phyloP scores from a whole-genome alignment of 2,113 vertebrate genomes.

The Blennius ocellaris region DNA sequence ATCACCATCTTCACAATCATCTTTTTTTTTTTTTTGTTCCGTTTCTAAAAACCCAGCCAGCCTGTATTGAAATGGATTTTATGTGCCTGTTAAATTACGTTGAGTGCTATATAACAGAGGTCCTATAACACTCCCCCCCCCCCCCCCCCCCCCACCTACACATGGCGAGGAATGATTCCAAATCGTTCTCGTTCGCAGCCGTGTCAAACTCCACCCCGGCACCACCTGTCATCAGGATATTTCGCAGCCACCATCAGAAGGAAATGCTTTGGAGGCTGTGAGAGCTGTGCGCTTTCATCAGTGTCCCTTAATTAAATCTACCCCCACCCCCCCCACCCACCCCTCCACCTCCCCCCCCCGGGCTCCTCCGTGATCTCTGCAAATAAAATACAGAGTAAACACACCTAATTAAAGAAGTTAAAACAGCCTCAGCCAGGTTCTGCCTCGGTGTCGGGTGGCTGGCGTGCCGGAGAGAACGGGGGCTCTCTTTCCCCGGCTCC shows the following conservation, averaged over 20 bases:
- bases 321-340: constrained; percentile 79
- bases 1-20: too few species aligned
- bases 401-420: constrained; percentile 83
- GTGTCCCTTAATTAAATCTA: constrained; percentile 85
- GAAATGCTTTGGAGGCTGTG: constrained; percentile 78
- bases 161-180: constrained; percentile 72
- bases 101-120: constrained; percentile 62
- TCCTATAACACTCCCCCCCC: constrained; percentile 69
- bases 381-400: constrained; percentile 81
- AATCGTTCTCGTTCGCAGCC: constrained; percentile 72
- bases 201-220: constrained; percentile 76
- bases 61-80: constrained; percentile 48
- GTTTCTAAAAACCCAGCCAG: too few species aligned
- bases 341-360: constrained; percentile 75
- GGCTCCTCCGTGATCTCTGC: constrained; percentile 77
- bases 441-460: constrained; percentile 65
- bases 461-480: constrained; percentile 39
- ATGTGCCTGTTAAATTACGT: constrained; percentile 61
- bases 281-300: constrained; percentile 83
- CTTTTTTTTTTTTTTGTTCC: too few species aligned
- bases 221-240: constrained; percentile 80
- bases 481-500: constrained; percentile 57
- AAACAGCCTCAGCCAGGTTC: constrained; percentile 68
- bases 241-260: constrained; percentile 78
- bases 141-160: constrained; percentile 73